Conservation (phyloP, 2,888 invertebrate species). For the Halictus ligatus region DNA sequence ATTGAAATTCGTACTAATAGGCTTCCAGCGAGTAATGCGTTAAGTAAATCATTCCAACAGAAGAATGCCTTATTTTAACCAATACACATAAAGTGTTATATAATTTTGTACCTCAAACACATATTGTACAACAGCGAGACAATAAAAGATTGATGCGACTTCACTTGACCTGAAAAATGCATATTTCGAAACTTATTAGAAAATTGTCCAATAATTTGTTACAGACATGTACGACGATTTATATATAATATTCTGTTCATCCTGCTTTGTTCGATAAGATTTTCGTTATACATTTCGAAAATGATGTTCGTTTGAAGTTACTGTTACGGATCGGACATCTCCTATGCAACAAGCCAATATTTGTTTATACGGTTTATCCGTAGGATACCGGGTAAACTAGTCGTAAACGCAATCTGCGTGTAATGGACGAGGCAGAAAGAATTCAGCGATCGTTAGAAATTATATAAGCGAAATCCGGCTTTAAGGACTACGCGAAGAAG, state of each 20-base stretch:
- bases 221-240: neutral
- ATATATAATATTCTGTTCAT: neutral
- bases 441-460: slow-evolving; percentile 61
- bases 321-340: neutral
- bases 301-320: neutral
- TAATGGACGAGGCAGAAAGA: slow-evolving; percentile 9
- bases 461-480: slow-evolving; percentile 65
- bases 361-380: neutral
- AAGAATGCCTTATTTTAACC: neutral
- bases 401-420: neutral
- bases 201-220: neutral
- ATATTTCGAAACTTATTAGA: neutral
- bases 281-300: neutral
- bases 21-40: neutral
- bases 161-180: neutral
- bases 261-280: neutral
- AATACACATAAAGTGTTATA: neutral
- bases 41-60: neutral
- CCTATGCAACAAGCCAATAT: neutral
- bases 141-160: neutral
- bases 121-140: neutral
- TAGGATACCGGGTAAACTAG: neutral
- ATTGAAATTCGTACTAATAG: neutral
- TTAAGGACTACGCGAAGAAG: slow-evolving; percentile 75
- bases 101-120: neutral